Conservation (phyloP, 1,140 invertebrate species). For the Trypoxylus dichotomus region DNA sequence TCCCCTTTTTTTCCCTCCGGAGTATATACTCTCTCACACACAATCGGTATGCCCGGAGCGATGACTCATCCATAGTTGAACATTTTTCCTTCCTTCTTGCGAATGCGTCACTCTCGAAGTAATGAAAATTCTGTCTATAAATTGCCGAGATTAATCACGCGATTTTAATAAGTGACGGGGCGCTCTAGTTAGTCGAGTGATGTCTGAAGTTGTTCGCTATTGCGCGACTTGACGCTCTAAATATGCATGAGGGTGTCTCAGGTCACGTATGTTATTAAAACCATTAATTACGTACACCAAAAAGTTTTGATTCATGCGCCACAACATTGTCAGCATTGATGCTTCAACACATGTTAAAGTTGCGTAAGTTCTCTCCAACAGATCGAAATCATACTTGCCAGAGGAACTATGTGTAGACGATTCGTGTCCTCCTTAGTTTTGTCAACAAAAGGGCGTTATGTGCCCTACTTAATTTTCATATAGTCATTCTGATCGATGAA, state of each 20-base stretch:
- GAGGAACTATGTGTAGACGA: too few relatives aligned
- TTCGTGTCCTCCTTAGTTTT: too few relatives aligned
- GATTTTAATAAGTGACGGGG: slow-evolving; percentile 8
- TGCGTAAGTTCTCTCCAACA: too few relatives aligned
- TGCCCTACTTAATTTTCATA: too few relatives aligned
- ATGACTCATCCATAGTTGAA: neutral
- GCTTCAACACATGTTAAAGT: too few relatives aligned
- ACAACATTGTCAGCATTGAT: neutral
- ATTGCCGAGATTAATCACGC: slow-evolving; percentile 15
- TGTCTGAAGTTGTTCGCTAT: neutral
- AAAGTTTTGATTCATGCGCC: neutral
- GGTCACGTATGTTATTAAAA: neutral
- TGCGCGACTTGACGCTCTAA: neutral
- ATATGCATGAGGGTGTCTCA: neutral
- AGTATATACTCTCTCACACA: neutral
- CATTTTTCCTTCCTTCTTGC: neutral
- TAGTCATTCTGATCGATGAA: too few relatives aligned
- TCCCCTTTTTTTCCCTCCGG: neutral
- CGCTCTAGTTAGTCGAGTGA: slow-evolving; percentile 2
- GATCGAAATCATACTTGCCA: too few relatives aligned
- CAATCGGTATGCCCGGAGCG: slow-evolving; percentile 8
- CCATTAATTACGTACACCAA: neutral
- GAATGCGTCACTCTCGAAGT: slow-evolving; percentile 14
- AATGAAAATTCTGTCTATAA: slow-evolving; percentile 22
- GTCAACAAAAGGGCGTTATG: too few relatives aligned